Evolutionary conservation across 2,888 invertebrate genomes (phyloP).

Genomic region (Chymomyza caudatula): DNA sequence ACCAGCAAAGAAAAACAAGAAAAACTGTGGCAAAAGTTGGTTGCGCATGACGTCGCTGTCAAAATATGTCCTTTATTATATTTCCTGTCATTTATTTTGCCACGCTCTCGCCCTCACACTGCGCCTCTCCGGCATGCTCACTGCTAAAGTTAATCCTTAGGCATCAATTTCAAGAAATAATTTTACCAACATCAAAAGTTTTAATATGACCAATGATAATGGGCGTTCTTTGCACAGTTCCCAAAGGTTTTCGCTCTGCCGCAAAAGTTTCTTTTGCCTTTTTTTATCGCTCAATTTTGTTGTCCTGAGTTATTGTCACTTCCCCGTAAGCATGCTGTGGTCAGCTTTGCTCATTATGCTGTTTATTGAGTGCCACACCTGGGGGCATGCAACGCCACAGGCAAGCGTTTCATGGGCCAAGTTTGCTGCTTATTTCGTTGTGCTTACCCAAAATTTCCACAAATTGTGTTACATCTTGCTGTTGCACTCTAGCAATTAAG

Average conservation of each 20-base stretch:
- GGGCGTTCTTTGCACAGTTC: constrained; percentile 28
- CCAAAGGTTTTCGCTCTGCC: constrained; percentile 10
- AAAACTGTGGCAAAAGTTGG: not conserved
- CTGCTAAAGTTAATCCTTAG: constrained; percentile 66
- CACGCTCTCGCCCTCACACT: constrained; percentile 1
- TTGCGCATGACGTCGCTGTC: constrained; percentile 35
- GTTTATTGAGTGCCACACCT: constrained; percentile 68
- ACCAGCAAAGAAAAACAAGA: constrained; percentile 10
- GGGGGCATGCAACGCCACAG: constrained; percentile 14
- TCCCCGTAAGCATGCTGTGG: constrained; percentile 37
- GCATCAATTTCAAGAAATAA: constrained; percentile 73
- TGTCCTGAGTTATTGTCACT: constrained; percentile 58
- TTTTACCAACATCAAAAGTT: constrained; percentile 72
- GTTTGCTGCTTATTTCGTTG: not conserved
- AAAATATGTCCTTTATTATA: constrained; percentile 63
- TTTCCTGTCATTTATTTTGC: constrained; percentile 31
- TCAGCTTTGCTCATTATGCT: constrained; percentile 59
- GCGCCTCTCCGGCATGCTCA: constrained; percentile 15
- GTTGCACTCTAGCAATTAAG: too few relatives aligned
- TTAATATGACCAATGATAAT: constrained; percentile 73
- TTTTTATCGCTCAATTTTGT: constrained; percentile 66
- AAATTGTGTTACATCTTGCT: not conserved
- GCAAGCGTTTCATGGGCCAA: not conserved
- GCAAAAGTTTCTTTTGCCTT: constrained; percentile 18
- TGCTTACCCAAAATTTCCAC: not conserved